phyloP scores from a whole-genome alignment of 2,113 vertebrate species.

The Xyliphius kryptos region DNA sequence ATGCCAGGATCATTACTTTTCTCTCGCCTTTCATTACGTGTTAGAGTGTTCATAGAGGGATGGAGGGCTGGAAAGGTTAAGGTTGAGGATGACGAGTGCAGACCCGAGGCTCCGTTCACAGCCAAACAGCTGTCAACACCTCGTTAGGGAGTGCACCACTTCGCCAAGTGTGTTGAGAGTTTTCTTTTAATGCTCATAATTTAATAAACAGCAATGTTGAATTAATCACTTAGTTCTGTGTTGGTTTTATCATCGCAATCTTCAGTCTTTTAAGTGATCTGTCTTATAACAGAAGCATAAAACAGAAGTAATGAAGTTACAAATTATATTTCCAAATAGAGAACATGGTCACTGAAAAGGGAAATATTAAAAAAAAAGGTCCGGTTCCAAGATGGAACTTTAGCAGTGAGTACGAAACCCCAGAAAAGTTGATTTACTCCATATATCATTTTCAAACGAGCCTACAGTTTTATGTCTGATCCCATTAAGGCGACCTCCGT shows the following conservation, averaged over 20 bases:
- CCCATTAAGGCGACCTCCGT: conserved; percentile 60
- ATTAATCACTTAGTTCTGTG: no score
- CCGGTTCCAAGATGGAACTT: background rate
- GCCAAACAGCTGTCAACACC: conserved; percentile 47
- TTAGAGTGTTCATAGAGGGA: conserved; percentile 1
- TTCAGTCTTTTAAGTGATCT: no score
- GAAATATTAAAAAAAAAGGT: conserved; percentile 45
- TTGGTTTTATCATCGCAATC: no score
- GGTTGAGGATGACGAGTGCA: conserved; percentile 7
- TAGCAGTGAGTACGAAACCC: background rate
- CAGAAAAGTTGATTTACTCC: conserved; percentile 64
- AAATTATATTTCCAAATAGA: conserved; percentile 47
- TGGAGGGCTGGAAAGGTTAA: conserved; percentile 4
- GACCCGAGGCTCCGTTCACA: conserved; percentile 28
- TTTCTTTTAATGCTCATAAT: no score
- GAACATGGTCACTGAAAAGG: conserved; percentile 29
- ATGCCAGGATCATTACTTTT: background rate
- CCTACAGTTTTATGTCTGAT: conserved; percentile 54
- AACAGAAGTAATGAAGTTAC: conserved; percentile 38
- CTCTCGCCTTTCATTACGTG: conserved; percentile 10
- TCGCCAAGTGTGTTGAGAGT: no score
- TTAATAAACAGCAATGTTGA: no score
- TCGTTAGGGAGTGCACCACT: conserved; percentile 31
- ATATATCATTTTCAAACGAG: conserved; percentile 65
- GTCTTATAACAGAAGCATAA: no score